Evolutionary conservation across 2,797 vertebrate genomes (phyloP).

Genomic region (Echiichthys vipera): DNA sequence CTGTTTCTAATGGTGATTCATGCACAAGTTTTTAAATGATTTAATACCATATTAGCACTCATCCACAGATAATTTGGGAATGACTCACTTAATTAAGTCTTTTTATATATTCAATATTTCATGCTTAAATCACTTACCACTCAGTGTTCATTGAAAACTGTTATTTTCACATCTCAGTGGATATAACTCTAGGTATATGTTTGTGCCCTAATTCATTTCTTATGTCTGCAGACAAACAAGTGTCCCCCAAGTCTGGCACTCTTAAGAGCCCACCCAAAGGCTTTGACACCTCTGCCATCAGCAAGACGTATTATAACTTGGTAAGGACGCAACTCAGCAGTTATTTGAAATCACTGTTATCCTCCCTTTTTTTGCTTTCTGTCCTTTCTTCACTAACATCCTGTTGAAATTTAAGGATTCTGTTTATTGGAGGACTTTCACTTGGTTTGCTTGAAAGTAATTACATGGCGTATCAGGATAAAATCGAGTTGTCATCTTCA

Average conservation of each 20-base stretch:
- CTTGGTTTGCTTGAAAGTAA: background rate
- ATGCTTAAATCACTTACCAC: background rate
- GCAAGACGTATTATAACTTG: slow-evolving; percentile 99
- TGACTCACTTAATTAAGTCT: too few species aligned
- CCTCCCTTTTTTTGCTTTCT: background rate
- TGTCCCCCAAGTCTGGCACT: slow-evolving; percentile 96
- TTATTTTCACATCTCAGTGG: background rate
- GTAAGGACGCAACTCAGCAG: slow-evolving; percentile 79
- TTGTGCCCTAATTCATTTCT: background rate
- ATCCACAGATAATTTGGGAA: background rate
- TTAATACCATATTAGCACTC: background rate
- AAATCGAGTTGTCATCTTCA: background rate
- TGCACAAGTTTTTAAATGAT: background rate
- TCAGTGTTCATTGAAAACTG: background rate
- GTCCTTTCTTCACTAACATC: background rate
- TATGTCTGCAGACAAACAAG: slow-evolving; percentile 90
- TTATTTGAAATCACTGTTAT: background rate
- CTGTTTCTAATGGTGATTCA: too few species aligned
- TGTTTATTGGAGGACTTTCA: background rate
- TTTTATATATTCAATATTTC: background rate
- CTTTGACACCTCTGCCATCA: slow-evolving; percentile 93
- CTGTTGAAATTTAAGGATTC: background rate
- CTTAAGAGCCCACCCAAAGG: slow-evolving; percentile 97
- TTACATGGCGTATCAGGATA: background rate
- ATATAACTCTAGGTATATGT: background rate